Base-by-base conservation (phyloP, 2,113 vertebrate species). In the Leptosomus discolor region DNA sequence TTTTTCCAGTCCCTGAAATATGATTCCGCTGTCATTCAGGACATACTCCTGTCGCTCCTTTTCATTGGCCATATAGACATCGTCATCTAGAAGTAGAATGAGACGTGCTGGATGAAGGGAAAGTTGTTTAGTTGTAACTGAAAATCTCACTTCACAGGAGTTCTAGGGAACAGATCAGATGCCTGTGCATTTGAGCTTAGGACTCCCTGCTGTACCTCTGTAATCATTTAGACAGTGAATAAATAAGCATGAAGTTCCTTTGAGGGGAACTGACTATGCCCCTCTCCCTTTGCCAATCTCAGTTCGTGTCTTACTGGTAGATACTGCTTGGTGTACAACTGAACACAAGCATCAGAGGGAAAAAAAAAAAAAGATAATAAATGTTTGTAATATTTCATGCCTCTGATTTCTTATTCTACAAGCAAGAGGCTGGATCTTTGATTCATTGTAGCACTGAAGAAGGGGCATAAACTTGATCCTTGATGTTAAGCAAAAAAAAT, bases 11-110 rank as follows among this genome's bases (percentile, higher is more conserved):
- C 99, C 99, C 26, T 98, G 98, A 94, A 98, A 99, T 93, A 99
- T 98, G 96, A 98, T 98, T 16, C 99, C 99, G 9, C 97, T 94
- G 63, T 99, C 99, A 13, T 97, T 98, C 95, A 99, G 96, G 88
- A 99, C 97, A 61, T 98, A 99, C 87, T 99, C 99, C 50, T 95
- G 43, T 56, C 98, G 92, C 90, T 99, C 98, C 4, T 36, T 73
- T 65, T 98, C 98, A 6, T 98, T 94, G 21, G 98, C 96, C 98
- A 99, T 97, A 61, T 97, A 99, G 86, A 99, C 99, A 6, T 97
- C 88, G 69, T 99, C 99, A 60, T 86, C 99, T 99, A 82, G 45
- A 78, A 91, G 73, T 45, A 94, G 69, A 94, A 60, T 5, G 56
- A 94, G 84, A 95, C 43, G 63, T 3, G 36, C 12, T 58, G 53